Evolutionary conservation across 2,113 vertebrate species (phyloP).

Genomic region (Elachura formosa): DNA sequence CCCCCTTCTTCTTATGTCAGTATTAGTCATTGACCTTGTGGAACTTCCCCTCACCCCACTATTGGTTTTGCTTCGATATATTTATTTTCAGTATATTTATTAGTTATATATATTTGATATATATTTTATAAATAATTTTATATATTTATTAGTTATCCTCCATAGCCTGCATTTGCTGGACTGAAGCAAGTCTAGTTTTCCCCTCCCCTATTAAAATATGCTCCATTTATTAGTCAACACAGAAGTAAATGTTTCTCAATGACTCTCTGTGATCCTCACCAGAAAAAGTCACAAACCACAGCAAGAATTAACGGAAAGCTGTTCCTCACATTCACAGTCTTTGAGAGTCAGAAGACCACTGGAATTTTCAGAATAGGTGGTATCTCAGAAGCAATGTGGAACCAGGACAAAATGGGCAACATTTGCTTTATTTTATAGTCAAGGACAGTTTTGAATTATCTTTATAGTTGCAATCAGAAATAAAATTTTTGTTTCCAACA

Average conservation of each 20-base stretch:
- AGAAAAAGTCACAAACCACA: not conserved
- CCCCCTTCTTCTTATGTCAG: not conserved
- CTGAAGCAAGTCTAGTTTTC: not conserved
- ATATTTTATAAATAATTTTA: too few relatives aligned
- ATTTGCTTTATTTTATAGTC: not conserved
- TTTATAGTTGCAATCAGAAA: conserved; percentile 1
- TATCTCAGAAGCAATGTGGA: not conserved
- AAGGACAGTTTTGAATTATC: not conserved
- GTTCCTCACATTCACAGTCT: not conserved
- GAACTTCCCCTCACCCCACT: rapidly evolving
- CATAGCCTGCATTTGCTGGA: not conserved
- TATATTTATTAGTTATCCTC: too few relatives aligned
- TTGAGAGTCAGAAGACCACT: not conserved
- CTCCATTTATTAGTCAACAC: not conserved
- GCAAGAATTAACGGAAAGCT: not conserved
- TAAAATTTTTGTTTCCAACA: conserved; percentile 21
- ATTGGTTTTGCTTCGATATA: not conserved
- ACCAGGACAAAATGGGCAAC: not conserved
- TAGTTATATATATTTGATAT: too few relatives aligned
- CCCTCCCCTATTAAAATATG: not conserved
- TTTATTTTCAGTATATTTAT: too few relatives aligned
- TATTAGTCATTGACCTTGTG: not conserved
- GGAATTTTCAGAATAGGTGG: not conserved
- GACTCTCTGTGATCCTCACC: not conserved
- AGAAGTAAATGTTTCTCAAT: not conserved